Percentiles rank a stretch among this genome's conserved stretches.
Evolutionary conservation across 2,888 invertebrate species (phyloP).

Genomic region (Lissonota sp.): DNA sequence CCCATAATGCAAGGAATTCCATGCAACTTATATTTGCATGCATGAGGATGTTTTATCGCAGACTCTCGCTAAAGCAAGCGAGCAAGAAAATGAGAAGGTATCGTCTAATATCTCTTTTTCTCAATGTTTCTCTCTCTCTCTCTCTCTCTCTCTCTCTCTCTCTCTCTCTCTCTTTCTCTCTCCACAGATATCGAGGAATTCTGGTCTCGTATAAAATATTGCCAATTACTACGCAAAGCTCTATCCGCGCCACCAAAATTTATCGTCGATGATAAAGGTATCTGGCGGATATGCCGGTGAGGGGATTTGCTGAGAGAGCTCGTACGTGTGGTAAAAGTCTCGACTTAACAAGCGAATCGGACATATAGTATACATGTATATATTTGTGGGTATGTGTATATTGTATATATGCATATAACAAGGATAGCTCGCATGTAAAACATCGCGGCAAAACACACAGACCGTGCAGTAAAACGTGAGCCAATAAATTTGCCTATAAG

Average conservation of each 20-base stretch:
- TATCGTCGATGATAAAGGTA: conserved; percentile 79
- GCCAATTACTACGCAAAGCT: conserved; percentile 72
- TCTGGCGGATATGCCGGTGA: too few species aligned
- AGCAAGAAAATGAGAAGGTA: too few species aligned
- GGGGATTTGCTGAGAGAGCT: conserved; percentile 38
- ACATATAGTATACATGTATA: too few species aligned
- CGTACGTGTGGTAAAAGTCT: conserved; percentile 58
- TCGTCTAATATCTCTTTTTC: too few species aligned
- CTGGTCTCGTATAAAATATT: conserved; percentile 69
- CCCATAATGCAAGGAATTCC: too few species aligned
- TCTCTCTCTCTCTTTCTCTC: too few species aligned
- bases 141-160: conserved; percentile 1
- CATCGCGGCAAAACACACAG: neutral
- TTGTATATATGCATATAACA: conserved; percentile 9
- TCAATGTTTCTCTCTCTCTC: too few species aligned
- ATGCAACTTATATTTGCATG: too few species aligned
- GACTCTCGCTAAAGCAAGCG: too few species aligned
- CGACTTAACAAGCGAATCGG: conserved; percentile 73
- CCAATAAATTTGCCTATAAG: conserved; percentile 73
- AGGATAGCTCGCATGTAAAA: conserved; percentile 15
- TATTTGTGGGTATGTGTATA: too few species aligned
- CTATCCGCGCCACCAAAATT: conserved; percentile 74
- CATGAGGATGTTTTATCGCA: too few species aligned
- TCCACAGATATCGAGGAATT: neutral
- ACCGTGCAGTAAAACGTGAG: conserved; percentile 69